phyloP scores from a whole-genome alignment of 2,888 invertebrate genomes.

The Embidobia sp. region DNA sequence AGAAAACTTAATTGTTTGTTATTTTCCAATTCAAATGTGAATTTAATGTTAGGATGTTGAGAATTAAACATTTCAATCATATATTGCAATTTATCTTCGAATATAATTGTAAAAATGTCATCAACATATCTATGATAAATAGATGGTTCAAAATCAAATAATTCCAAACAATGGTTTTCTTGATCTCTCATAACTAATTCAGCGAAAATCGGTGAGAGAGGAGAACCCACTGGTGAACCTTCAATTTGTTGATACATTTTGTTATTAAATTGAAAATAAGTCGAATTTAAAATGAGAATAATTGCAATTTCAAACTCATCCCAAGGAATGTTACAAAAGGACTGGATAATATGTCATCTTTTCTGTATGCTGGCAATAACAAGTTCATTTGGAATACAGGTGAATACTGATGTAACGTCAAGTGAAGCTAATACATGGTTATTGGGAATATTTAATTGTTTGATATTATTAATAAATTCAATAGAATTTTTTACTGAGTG shows the following conservation, averaged over 20 bases:
- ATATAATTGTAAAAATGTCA: too few relatives aligned
- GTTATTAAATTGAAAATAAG: neutral
- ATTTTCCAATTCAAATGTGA: too few relatives aligned
- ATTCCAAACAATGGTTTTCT: too few relatives aligned
- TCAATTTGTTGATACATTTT: neutral
- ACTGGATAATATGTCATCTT: neutral
- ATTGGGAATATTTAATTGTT: neutral
- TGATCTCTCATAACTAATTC: neutral
- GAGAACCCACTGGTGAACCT: conserved; percentile 3
- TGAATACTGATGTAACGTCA: neutral
- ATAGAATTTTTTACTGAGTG: neutral
- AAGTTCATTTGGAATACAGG: neutral
- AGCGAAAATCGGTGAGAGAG: neutral
- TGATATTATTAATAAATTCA: neutral
- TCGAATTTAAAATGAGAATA: neutral
- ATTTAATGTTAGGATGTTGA: too few relatives aligned
- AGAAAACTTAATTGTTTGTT: too few relatives aligned
- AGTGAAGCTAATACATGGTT: neutral
- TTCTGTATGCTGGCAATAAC: neutral
- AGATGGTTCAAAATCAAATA: too few relatives aligned
- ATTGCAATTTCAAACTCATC: neutral
- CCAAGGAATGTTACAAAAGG: neutral
- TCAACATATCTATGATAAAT: too few relatives aligned
- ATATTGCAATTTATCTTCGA: too few relatives aligned
- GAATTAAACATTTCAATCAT: too few relatives aligned